Conservation (phyloP, 2,797 vertebrate species). For the Oreochromis grahami region DNA sequence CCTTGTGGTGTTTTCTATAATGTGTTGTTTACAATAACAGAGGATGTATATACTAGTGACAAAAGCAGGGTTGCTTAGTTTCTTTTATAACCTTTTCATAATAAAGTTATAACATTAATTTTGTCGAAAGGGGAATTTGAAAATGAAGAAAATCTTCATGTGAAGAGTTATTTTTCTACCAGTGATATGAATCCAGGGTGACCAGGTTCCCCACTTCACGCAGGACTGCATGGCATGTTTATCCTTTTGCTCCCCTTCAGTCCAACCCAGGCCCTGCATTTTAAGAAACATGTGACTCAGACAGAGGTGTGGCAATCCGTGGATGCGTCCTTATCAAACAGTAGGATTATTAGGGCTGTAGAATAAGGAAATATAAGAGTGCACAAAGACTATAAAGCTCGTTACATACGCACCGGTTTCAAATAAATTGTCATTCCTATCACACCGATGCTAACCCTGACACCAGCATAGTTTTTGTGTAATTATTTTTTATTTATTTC, state of each 20-base stretch:
- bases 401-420: not conserved
- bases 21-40: slow-evolving; percentile 14
- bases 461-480: not conserved
- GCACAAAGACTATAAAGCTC: not conserved
- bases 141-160: not conserved
- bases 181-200: not conserved
- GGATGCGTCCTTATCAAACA: not conserved
- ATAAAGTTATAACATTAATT: not conserved
- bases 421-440: not conserved
- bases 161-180: slow-evolving; percentile 22
- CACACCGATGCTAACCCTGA: not conserved
- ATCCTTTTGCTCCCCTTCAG: too few relatives aligned
- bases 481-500: not conserved
- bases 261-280: not conserved
- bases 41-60: slow-evolving; percentile 48
- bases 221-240: not conserved
- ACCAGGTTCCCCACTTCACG: not conserved
- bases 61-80: not conserved
- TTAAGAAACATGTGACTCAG: not conserved
- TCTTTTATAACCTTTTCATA: not conserved
- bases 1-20: slow-evolving; percentile 33
- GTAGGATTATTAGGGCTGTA: not conserved
- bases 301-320: not conserved
- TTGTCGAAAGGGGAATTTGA: not conserved
- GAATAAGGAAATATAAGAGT: not conserved